These are phyloP conservation scores for Ganaspis brasiliensis DNA, from an alignment of 2,888 invertebrate genomes.

Conservation along the genomic window DNA sequence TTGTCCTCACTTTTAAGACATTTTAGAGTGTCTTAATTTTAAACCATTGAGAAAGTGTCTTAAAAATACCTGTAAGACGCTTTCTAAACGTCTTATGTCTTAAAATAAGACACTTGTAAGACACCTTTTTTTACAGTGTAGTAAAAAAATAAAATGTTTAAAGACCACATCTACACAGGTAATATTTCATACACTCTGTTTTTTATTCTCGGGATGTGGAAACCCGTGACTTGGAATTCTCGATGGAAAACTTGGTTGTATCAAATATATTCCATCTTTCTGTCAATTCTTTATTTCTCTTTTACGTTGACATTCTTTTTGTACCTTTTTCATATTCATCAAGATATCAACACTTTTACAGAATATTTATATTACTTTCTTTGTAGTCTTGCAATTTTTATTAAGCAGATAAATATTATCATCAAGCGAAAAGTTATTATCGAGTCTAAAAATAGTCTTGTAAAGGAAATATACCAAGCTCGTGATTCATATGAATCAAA, in stretches of 20 bases:
- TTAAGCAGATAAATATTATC: not conserved
- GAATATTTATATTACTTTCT: conserved; percentile 4
- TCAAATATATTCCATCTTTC: not conserved
- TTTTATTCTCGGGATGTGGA: not conserved
- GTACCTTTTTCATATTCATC: not conserved
- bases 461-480: not conserved
- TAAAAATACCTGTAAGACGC: too few relatives aligned
- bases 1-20: too few relatives aligned
- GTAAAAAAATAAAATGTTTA: not conserved
- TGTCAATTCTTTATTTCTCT: not conserved
- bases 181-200: not conserved
- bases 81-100: too few relatives aligned
- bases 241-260: not conserved
- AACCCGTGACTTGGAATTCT: not conserved
- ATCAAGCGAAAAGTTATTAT: not conserved
- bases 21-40: too few relatives aligned
- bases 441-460: not conserved
- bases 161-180: not conserved
- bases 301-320: not conserved
- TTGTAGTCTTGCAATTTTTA: not conserved
- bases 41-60: too few relatives aligned
- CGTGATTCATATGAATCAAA: not conserved
- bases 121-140: too few relatives aligned
- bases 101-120: too few relatives aligned
- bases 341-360: not conserved